phyloP scores from a whole-genome alignment of 2,113 vertebrate genomes.

The Rousettus leschenaultii region DNA sequence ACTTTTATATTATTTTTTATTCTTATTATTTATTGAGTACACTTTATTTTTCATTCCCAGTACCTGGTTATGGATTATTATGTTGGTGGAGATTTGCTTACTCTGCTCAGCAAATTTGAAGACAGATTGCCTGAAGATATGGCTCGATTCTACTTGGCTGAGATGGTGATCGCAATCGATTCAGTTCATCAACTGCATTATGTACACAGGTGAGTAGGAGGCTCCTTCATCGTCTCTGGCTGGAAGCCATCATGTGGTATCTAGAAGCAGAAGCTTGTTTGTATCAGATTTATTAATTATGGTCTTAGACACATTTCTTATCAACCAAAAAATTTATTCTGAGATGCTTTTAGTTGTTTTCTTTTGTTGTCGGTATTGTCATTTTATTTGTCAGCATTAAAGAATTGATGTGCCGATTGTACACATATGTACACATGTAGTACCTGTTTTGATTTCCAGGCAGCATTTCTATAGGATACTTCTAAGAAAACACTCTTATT shows the following conservation, averaged over 20 bases:
- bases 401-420: no score
- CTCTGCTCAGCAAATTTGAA: conserved; percentile 98
- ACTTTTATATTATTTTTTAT: background rate
- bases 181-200: conserved; percentile 99
- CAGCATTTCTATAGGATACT: no score
- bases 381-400: background rate
- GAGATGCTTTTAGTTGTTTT: background rate
- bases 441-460: no score
- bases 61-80: conserved; percentile 99
- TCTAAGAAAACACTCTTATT: no score
- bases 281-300: background rate
- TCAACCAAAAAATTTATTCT: background rate
- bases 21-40: conserved; percentile 7
- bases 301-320: background rate
- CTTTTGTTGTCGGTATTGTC: background rate
- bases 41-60: conserved; percentile 76
- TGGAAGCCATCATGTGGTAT: no score
- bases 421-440: no score
- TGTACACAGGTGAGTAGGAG: conserved; percentile 91
- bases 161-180: conserved; percentile 99
- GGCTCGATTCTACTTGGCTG: conserved; percentile 98
- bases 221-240: no score
- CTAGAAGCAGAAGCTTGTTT: background rate
- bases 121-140: conserved; percentile 98
- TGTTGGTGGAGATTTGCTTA: conserved; percentile 97